These are phyloP conservation scores for Phalanger gymnotis DNA, from an alignment of 2,797 vertebrate species.

Conservation along the genomic window DNA sequence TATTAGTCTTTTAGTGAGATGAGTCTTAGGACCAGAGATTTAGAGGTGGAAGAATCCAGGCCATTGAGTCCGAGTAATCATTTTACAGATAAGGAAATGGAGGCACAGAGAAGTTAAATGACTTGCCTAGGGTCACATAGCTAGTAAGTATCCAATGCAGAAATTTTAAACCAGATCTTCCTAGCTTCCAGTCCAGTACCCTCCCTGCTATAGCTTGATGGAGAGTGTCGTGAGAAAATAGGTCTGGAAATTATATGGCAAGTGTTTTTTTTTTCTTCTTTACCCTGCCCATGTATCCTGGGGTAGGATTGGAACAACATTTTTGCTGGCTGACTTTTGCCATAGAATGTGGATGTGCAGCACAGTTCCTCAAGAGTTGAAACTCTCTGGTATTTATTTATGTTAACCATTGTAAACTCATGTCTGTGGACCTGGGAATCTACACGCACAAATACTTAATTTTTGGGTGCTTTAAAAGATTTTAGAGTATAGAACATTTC, in stretches of 20 bases:
- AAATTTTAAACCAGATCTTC: background rate
- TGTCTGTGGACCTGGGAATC: background rate
- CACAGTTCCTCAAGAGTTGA: background rate
- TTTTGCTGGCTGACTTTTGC: background rate
- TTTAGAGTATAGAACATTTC: background rate
- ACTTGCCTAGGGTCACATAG: background rate
- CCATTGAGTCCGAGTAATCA: background rate
- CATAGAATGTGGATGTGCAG: background rate
- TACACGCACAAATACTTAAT: background rate
- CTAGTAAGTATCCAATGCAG: background rate
- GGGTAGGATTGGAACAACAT: background rate
- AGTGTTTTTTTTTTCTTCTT: background rate
- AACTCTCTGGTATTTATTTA: background rate
- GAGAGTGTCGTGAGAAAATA: background rate
- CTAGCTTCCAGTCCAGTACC: background rate
- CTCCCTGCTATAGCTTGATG: background rate
- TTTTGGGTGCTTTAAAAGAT: background rate
- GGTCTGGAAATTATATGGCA: background rate
- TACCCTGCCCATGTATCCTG: background rate
- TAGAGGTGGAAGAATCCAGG: background rate
- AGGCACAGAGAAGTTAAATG: background rate
- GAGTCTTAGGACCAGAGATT: background rate
- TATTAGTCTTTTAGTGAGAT: background rate
- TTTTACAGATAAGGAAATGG: background rate
- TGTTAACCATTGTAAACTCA: background rate